Evolutionary conservation across 2,113 vertebrate species (phyloP), one percentile per base, ranked within the genome.

Genomic region (Meleagris gallopavo): DNA sequence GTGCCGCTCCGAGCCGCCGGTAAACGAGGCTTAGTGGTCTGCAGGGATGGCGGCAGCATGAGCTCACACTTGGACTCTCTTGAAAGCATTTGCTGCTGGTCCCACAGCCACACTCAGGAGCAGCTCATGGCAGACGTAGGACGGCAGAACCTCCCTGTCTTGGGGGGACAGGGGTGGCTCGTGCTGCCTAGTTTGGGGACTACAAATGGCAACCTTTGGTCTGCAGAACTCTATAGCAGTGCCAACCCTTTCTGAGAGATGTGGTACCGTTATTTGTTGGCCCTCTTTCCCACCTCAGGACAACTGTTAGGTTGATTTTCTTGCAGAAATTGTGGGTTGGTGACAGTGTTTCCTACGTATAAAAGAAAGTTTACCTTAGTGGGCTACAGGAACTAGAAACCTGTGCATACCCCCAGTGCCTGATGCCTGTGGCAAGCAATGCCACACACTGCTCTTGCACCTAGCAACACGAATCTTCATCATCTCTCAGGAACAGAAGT

Each of bases 31-130:
- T 86, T 20, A n/a, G 94, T 36, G 96, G 89, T 94, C 95, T 90
- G 93, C 58, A 38, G 92, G 88, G 93, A 95, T 89, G 89, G 96
- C 89, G 55, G 94, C 89, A 62, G 96, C 92, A 95, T 96, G 96
- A 96, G 96, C 96, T 97, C 95, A 96, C 85, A 58, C 95, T 97
- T 96, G 95, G 95, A 83, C 75, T 71, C 76, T 78, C 95, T 95
- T 92, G 93, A 95, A 96, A 97, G 96, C 82, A 1, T 81, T 82
- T 73, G 76, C 93, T 93, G 80, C 72, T 92, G 90, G 86, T 92
- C 92, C 81, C 91, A 90, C 17, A 95, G 88, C 89, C 87, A 25
- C 94, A 16, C 84, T 96, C 89, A 85, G 91, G 83, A 94, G 88
- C 82, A 0, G 11, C 74, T 94, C 57, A 10, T 88, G 92, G 43